Conservation (phyloP, 2,797 vertebrate species). For the Spizella passerina region DNA sequence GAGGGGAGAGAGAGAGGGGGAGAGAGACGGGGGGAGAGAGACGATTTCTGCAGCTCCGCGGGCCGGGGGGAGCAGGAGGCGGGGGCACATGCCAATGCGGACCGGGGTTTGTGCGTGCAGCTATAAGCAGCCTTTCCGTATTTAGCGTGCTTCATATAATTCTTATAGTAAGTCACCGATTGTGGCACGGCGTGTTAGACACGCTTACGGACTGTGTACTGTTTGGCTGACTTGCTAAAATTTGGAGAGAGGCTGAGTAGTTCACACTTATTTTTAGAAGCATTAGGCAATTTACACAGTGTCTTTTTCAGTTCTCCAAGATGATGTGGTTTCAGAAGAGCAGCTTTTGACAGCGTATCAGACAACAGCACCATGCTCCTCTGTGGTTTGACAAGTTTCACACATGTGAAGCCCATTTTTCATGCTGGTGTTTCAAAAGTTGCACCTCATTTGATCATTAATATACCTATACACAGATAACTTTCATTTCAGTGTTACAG, state of each 20-base stretch:
- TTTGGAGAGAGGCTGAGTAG: background rate
- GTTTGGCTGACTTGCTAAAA: background rate
- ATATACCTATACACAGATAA: background rate
- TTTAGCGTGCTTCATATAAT: background rate
- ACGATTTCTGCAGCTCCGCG: slow-evolving; percentile 12
- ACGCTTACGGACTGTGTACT: background rate
- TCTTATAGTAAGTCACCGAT: background rate
- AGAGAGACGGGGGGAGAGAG: background rate
- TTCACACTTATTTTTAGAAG: slow-evolving; percentile 6
- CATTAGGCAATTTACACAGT: background rate
- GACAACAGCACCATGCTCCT: background rate
- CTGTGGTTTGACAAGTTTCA: background rate
- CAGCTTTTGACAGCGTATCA: background rate
- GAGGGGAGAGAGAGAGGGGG: background rate
- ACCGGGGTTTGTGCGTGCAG: background rate
- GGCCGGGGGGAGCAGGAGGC: background rate
- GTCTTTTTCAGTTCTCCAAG: background rate
- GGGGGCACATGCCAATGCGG: background rate
- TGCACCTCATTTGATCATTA: background rate
- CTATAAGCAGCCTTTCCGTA: background rate
- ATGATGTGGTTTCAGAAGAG: slow-evolving; percentile 12
- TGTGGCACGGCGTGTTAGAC: background rate
- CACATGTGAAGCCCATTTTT: background rate
- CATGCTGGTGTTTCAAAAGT: background rate
- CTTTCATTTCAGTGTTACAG: background rate